phyloP scores from a whole-genome alignment of 1,140 invertebrate genomes.

The Lepidurus packardi region DNA sequence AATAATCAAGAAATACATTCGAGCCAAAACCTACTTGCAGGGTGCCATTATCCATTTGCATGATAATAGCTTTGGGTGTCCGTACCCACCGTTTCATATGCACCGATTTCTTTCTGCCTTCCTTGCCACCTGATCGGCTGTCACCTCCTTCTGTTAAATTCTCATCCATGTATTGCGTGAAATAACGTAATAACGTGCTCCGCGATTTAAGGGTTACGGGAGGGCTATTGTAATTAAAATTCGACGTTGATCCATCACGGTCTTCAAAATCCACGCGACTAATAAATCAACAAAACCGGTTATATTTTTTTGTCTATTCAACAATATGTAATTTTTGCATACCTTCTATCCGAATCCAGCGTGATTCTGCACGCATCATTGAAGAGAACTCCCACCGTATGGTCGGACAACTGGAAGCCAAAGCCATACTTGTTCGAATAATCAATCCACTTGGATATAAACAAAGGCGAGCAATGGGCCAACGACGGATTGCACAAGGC shows the following conservation, averaged over 20 bases:
- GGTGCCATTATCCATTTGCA: constrained; percentile 57
- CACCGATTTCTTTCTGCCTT: constrained; percentile 42
- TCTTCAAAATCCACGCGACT: constrained; percentile 57
- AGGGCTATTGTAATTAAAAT: constrained; percentile 47
- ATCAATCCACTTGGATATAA: constrained; percentile 91
- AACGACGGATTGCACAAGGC: constrained; percentile 36
- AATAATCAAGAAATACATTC: neutral
- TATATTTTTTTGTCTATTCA: neutral
- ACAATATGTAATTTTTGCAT: constrained; percentile 43
- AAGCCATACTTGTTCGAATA: constrained; percentile 98
- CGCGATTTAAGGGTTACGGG: constrained; percentile 52
- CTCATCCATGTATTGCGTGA: constrained; percentile 59
- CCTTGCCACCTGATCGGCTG: constrained; percentile 20
- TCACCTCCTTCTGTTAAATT: constrained; percentile 53
- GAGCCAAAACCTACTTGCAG: constrained; percentile 49
- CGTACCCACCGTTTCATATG: constrained; percentile 55
- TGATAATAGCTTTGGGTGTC: constrained; percentile 55
- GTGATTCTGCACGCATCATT: constrained; percentile 90
- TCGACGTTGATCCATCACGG: constrained; percentile 47
- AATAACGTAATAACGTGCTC: constrained; percentile 54
- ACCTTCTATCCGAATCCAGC: constrained; percentile 77
- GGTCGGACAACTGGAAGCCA: constrained; percentile 93
- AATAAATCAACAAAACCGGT: constrained; percentile 25
- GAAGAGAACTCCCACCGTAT: constrained; percentile 90
- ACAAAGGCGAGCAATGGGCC: constrained; percentile 47